phyloP scores from a whole-genome alignment of 1,140 invertebrate species.

The Cotesia chilonis region DNA sequence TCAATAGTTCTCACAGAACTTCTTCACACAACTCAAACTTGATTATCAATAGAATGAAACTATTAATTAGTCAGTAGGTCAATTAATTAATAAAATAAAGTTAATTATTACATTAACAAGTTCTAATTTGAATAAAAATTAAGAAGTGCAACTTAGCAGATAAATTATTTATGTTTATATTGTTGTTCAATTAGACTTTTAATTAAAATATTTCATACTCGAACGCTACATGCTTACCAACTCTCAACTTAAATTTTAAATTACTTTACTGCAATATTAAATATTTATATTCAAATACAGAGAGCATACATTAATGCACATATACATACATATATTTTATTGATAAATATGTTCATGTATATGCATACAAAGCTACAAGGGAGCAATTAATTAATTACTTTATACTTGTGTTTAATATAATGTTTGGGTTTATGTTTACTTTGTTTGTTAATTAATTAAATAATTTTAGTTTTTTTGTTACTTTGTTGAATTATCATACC shows the following conservation, averaged over 20 bases:
- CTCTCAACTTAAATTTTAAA: neutral
- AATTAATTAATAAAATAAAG: no score
- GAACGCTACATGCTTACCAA: constrained; percentile 20
- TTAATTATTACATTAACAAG: no score
- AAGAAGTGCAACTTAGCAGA: neutral
- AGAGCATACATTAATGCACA: neutral
- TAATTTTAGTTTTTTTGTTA: constrained; percentile 38
- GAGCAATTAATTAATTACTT: no score
- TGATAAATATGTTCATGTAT: neutral
- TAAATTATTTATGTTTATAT: constrained; percentile 9
- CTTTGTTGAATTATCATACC: constrained; percentile 58
- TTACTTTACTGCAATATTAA: neutral
- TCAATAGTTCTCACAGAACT: no score
- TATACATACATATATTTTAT: neutral
- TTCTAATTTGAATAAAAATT: no score
- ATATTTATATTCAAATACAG: constrained; percentile 8
- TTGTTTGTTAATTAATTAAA: neutral
- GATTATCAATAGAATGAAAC: no score
- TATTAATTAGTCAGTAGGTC: no score
- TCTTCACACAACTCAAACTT: no score
- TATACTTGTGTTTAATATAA: neutral
- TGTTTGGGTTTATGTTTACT: neutral
- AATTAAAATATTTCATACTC: neutral
- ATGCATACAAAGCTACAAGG: no score
- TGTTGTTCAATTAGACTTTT: neutral